Base-by-base conservation (phyloP, 1,140 invertebrate species). In the Aphelenchoides avenae region DNA sequence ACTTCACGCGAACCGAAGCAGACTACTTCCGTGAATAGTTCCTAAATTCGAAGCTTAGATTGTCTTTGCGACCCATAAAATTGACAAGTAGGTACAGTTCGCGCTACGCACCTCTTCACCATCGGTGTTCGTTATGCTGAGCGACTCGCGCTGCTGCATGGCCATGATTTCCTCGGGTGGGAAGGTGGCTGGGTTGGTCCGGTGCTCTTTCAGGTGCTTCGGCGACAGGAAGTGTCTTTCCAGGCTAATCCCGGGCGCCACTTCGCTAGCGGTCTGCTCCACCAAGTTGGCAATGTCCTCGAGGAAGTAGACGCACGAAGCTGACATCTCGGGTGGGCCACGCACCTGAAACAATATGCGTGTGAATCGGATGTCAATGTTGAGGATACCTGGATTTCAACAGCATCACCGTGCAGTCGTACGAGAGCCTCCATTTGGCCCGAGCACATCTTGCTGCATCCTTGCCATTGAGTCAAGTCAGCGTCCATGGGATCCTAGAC, bases 381-480 rank as follows among this genome's bases (percentile, higher is more conserved):
- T 57, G 24, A 9, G 13, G 13, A 9, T 24, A 52, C 27, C 49
- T 64, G 47, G 26, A 86, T 80, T 42, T 80, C 84, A 60, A 86
- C 83, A 13, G 82, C 80, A 57, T 84, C 82, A 48, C 84, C 82
- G 59, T 85, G 83, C 57, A 88, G 79, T 7, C 85, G 86, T 11
- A 88, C 79, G 20, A 89, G 79, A 54, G 85, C 85, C 76, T 89
- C 87, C 46, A 87, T 80, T 31, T 82, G 80, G 1, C 85, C 84
- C 47, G 84, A 84, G 66, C 84, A 86, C 48, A 87, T 81, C 77
- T 88, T 88, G n/a, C 85, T 86, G 13, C 86, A 87, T 48, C 84
- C 80, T 74, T 83, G 84, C 87, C 87, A 89, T 73, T 89, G 87
- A 64, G 87, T 86, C 9, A 89, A 77, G 77, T 89, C 87, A 7